Base-by-base conservation (phyloP, 2,797 vertebrate species). In the Takifugu ocellatus region DNA sequence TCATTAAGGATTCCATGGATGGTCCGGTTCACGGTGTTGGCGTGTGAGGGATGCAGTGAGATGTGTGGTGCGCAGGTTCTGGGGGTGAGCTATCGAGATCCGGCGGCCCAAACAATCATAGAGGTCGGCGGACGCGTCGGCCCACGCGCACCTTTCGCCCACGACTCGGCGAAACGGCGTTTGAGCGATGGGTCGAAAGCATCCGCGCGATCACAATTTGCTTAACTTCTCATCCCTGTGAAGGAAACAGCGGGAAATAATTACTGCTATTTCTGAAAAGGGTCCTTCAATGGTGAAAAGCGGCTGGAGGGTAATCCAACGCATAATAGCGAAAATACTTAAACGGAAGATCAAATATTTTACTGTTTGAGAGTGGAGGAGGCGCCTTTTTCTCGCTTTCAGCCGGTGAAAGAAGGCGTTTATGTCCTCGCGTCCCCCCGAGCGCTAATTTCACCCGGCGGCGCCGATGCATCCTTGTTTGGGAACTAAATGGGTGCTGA, bases 401-500 rank as follows among this genome's bases (percentile, higher is more conserved):
- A 46, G 29, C 17, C 25, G 16, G 24, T 54, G 53, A 61, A 70
- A 24, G 15, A 63, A 49, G 36, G 49, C 61, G 48, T 51, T 64
- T 33, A 27, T 56, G 44, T 53, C 59, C 50, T 78, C 42, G 44
- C 59, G 53, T 57, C 73, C 45, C 49, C 55, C 45, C 8, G 16
- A 11, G 36, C 0, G 0, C 51, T 59, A 29, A 62, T 69, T 64
- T 71, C 44, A 53, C 70, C 61, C 72, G 51, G 51, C 46, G 36
- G 50, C 44, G 1, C 29, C 31, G 11, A 65, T 46, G 63, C 45
- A 25, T 60, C 65, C 70, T 61, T 47, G 58, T 74, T 67, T 65
- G 53, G 71, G 63, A 61, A 66, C 62, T 68, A 71, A 84, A 74
- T 68, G 72, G 72, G 75, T 56, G 57, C 59, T 75, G 57, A 67